phyloP scores from a whole-genome alignment of 2,888 invertebrate genomes.

The Acanthopleura granulata region DNA sequence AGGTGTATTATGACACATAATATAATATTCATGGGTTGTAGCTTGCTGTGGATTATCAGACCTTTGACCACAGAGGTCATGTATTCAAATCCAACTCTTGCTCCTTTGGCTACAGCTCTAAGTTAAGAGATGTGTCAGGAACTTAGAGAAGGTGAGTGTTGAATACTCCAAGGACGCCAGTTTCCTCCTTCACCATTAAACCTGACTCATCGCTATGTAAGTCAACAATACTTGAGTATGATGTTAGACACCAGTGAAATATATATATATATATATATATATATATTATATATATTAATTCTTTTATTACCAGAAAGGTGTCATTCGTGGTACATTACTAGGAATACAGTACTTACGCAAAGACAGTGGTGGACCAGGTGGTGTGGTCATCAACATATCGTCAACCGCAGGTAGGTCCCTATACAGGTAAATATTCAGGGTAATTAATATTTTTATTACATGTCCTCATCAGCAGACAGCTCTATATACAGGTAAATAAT shows the following conservation, averaged over 20 bases:
- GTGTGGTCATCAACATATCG: conserved; percentile 81
- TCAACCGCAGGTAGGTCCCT: conserved; percentile 76
- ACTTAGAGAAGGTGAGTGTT: too few species aligned
- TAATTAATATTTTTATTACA: background rate
- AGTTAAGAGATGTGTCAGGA: too few species aligned
- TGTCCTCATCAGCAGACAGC: background rate
- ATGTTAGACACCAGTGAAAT: too few species aligned
- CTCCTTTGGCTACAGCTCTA: too few species aligned
- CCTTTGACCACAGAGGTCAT: too few species aligned
- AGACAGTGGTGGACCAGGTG: conserved; percentile 81
- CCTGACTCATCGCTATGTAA: background rate
- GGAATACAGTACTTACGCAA: conserved; percentile 83
- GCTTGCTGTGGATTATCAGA: too few species aligned
- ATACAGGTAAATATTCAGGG: background rate
- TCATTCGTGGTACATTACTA: conserved; percentile 74
- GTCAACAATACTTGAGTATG: background rate
- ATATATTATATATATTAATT: too few species aligned
- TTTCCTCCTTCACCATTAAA: background rate
- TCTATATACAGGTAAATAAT: background rate
- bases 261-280: too few species aligned
- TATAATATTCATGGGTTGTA: too few species aligned
- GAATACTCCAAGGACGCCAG: background rate
- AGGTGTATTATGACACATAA: too few species aligned
- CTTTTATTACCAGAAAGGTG: conserved; percentile 71
- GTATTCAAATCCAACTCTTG: too few species aligned